Evolutionary conservation across 2,888 invertebrate species (phyloP).

Genomic region (Stenurella melanura): DNA sequence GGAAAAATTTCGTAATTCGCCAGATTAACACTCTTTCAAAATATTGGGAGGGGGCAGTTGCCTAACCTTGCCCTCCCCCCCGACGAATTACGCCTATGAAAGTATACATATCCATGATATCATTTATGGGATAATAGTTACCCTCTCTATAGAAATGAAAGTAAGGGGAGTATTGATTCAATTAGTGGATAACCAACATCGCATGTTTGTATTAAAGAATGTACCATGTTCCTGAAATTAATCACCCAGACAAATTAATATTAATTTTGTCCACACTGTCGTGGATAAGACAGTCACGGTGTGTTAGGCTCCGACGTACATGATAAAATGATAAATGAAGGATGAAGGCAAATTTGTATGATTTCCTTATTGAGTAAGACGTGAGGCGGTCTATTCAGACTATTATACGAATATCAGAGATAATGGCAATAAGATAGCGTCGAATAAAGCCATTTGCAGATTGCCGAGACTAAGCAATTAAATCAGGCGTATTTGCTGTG

Average conservation of each 20-base stretch:
- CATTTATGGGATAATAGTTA: no score
- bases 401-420: constrained; percentile 55
- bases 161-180: no score
- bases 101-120: no score
- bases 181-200: no score
- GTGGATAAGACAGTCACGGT: constrained; percentile 1
- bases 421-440: constrained; percentile 58
- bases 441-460: constrained; percentile 64
- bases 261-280: constrained; percentile 44
- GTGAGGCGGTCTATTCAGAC: constrained; percentile 56
- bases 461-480: constrained; percentile 65
- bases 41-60: no score
- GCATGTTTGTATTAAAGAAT: background rate
- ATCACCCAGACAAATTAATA: constrained; percentile 39
- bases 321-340: constrained; percentile 48
- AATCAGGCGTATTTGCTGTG: constrained; percentile 66
- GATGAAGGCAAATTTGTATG: constrained; percentile 48
- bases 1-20: no score
- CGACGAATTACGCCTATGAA: no score
- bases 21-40: no score
- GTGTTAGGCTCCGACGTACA: background rate
- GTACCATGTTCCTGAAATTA: constrained; percentile 16
- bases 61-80: no score
- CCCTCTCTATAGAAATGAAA: no score
- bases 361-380: constrained; percentile 59